Base-by-base conservation (phyloP, 1,140 invertebrate species). In the Bombus vancouverensis region DNA sequence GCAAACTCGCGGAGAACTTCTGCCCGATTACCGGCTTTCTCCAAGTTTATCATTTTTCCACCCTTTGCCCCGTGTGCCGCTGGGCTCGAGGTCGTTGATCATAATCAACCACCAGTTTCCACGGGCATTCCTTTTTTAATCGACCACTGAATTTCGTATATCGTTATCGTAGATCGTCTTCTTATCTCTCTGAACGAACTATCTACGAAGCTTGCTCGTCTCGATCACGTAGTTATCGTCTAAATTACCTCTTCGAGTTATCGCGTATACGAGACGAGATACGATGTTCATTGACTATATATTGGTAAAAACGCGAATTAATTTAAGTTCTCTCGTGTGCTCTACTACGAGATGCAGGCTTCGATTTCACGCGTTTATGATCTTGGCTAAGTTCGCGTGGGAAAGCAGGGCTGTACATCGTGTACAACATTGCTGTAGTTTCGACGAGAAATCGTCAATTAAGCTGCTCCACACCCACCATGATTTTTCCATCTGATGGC, bases 291-390 rank as follows among this genome's bases (percentile, higher is more conserved):
- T 73, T 2, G n/a, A 28, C 18, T 18, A 28, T 28, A n/a, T 71
- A 18, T 47, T 47, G 28, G 12, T 53, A 53, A 76, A 78, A 42
- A 84, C 22, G 37, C 47, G 42, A 78, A 78, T 84, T 84, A 79
- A 84, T 84, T 42, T n/a, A 85, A 81, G 68, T 59, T 81, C 28
- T 3, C 66, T 44, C 15, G 39, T 39, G 39, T n/a, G 12, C 32
- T 34, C 15, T 10, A 3, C n/a, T 32, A 28, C 37, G 68, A 42
- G 68, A 53, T 32, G 39, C 62, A n/a, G 9, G 2, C 28, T 73
- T 59, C 70, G 83, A 85, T 81, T 80, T 85, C 83, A 66, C 57
- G 83, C 75, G 53, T 47, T 79, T 37, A 73, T 42, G 83, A 85
- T 81, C 59, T 47, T 37, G 78, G 12, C 32, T 42, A 70, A 86